Base-by-base conservation (phyloP, 2,113 vertebrate genomes). In the Saguinus midas region DNA sequence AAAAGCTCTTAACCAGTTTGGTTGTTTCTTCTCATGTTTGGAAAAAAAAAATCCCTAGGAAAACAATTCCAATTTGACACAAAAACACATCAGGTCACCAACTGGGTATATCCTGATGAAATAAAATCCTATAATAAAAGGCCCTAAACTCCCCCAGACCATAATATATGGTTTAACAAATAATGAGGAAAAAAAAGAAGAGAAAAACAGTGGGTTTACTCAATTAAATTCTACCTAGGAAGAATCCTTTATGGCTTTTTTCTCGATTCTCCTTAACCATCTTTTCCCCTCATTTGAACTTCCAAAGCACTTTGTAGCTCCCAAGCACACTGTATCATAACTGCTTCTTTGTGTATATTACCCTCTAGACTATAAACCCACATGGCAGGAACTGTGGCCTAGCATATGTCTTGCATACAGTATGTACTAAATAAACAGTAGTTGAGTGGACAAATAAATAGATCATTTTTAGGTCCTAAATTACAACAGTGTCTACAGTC, bases 31-130 rank as follows among this genome's bases (percentile, higher is more conserved):
- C 5, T 86, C 14, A 95, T 81, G 21, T 48, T 52, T 87, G 37
- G 72, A 50, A 90, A 58, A 94, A 93, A 13, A 92, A 92, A 86
- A 93, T 43, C 61, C 61, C 27, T 76, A 64, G 27, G 40, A 85
- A 88, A 85, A 83, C 89, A 64, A 91, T 61, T 76, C 8, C 48
- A 87, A 20, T 89, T 80, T 82, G 29, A 84, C 13, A 80, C 68
- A 72, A 82, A 93, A 96, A 92, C 27, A 43, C 18, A 91, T 80
- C 58, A 90, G 23, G 25, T 92, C 81, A 94, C 37, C 61, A 94
- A 90, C 1, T 66, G 37, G 61, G 70, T 88, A 11, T 87, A 12
- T 52, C 52, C 25, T 32, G 55, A 85, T 80, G 45, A 94, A 96
- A 90, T 61, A 91, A 83, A 92, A 93, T 72, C 20, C 57, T 95